Base-by-base conservation (phyloP, 2,888 invertebrate species). In the Calliopum simillimum region DNA sequence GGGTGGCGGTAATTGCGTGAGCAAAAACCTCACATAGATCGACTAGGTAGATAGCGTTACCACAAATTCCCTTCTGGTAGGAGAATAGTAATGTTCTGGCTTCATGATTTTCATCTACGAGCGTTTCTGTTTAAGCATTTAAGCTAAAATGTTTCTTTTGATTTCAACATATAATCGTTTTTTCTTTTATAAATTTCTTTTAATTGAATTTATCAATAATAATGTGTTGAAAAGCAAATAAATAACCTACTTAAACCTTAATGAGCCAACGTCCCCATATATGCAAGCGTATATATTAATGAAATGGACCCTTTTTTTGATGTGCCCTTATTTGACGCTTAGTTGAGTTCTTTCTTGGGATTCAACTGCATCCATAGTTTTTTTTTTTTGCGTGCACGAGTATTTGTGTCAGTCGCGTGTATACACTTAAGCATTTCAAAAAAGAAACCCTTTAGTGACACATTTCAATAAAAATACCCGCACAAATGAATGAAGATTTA, bases 161-260 rank as follows among this genome's bases (percentile, higher is more conserved):
- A 33, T 51, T 23, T 8, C 11, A 53, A 53, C 2, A 53, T 16
- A 51, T 11, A 51, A 23, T 23, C 2, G 21, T 49, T 19, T 53
- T 19, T 53, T 23, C 21, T 19, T 23, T 62, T 47, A n/a, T n/a
- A n/a, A 23, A 62, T 53, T 59, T 55, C 23, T 62, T 46, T 66
- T 62, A 69, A 69, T 69, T 69, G 69, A 65, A 64, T 64, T 64
- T 23, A 68, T 56, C 53, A 49, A 19, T 58, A 56, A 68, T 64
- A 49, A 71, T 58, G 64, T 59, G 71, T 16, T 59, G 71, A 68
- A 68, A 71, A 47, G 68, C 59, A 46, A 63, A 67, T 71, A 68
- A 71, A 66, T 70, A 62, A 67, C 41, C n/a, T 33, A 67, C 56
- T 67, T 66, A 66, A 47, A 44, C 66, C 19, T 63, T 69, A 64